A percentile compares a stretch with the other conserved stretches of the same genome.
Evolutionary conservation across 2,888 invertebrate species (phyloP).

Genomic region (Hipparchia semele): DNA sequence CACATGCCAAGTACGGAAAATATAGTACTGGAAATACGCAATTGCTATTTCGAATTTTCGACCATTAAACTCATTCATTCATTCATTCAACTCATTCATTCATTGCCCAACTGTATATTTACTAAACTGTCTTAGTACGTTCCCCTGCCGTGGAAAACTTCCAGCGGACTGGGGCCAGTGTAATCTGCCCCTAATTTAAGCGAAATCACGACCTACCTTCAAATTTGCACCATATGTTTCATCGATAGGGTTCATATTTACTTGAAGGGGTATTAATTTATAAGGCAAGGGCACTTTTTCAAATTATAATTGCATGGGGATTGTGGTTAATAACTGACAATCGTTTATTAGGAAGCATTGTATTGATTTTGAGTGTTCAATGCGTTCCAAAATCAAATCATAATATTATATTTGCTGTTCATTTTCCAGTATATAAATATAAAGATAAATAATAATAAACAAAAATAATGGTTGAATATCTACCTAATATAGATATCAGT

Average conservation of each 20-base stretch:
- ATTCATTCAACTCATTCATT: not conserved
- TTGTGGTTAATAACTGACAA: conserved; percentile 68
- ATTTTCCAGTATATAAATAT: no score
- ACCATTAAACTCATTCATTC: not conserved
- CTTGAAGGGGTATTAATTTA: not conserved
- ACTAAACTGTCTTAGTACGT: conserved; percentile 18
- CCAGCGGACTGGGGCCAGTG: conserved; percentile 49
- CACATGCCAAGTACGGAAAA: no score
- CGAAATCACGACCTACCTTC: conserved; percentile 37
- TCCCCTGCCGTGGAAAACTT: conserved; percentile 42
- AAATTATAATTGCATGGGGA: conserved; percentile 69
- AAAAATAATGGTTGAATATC: no score
- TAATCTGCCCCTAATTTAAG: conserved; percentile 64
- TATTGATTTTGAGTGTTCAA: conserved; percentile 35
- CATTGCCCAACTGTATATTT: not conserved
- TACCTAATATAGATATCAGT: no score
- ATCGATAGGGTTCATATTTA: conserved; percentile 42
- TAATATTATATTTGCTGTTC: not conserved
- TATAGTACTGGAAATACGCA: no score
- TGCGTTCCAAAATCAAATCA: conserved; percentile 2
- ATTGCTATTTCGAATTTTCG: no score
- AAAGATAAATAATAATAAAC: no score
- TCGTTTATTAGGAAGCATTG: conserved; percentile 56
- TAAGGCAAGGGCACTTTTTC: conserved; percentile 67
- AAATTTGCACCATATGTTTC: conserved; percentile 22